Base-by-base conservation (phyloP, 2,888 invertebrate species). In the Euphydryas editha region DNA sequence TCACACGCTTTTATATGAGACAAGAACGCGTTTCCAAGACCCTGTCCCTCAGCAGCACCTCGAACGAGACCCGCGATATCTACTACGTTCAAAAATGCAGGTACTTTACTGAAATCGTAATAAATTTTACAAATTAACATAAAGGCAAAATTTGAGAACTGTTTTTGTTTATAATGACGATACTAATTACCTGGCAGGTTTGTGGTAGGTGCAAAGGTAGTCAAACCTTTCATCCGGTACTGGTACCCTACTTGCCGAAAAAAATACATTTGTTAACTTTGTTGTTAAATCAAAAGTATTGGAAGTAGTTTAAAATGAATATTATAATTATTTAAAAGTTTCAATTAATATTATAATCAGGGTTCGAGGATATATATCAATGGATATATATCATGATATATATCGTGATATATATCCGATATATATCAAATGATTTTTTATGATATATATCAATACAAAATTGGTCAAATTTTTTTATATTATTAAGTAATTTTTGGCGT, bases 1-100 rank as follows among this genome's bases (percentile, higher is more conserved):
- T 99, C 99, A 85, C 99, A 99, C 17, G 99, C 99, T 85, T 96
- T 97, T 81, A 99, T 99, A 89, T 99, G 99, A 6, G 99, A 99
- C 55, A 99, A 94, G 90, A 99, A 99, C 70, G 98, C 99, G 87
- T 99, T 99, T 80, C 99, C 99, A 64, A 99, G 94, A 1, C 99
- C 99, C 88, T 99, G 98, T 0, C 99, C 99, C 85, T 99, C 99
- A 4, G 98, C 97, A 2, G 99, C 99, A 37, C 99, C 99, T 81
- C 98, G 98, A 44, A 99, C 99, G 73, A 99, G 93, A 11, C 99
- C 99, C 62, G 99, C 99, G 78, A 99, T 99, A 86, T 99, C 99
- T 37, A 98, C 98, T 39, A 99, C 97, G 86, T 98, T 99, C 72
- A 99, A 92, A 87, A 97, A 99, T 0, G 99, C 99, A 15, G 99